phyloP scores from a whole-genome alignment of 2,797 vertebrate species.

The Natrix natrix region DNA sequence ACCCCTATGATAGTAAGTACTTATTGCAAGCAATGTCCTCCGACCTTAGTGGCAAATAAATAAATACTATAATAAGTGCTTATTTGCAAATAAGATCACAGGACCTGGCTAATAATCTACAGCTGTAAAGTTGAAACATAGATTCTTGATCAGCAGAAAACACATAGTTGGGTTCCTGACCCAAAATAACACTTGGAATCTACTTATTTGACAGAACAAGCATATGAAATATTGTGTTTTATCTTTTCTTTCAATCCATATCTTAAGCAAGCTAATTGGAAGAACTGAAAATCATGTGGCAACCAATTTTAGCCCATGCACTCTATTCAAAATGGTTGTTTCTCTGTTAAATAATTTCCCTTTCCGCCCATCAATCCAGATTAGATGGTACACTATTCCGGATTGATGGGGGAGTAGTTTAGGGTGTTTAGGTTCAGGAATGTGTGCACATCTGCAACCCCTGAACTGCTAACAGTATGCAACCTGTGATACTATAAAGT shows the following conservation, averaged over 20 bases:
- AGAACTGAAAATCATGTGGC: background rate
- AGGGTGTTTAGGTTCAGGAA: background rate
- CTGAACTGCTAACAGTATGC: background rate
- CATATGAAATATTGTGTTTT: background rate
- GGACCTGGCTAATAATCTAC: background rate
- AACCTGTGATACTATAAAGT: background rate
- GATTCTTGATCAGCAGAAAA: background rate
- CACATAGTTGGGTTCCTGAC: background rate
- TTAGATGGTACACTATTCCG: background rate
- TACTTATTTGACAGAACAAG: background rate
- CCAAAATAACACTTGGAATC: background rate
- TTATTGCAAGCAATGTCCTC: background rate
- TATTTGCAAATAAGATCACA: background rate
- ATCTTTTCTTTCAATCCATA: background rate
- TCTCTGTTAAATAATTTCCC: background rate
- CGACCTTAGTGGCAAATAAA: background rate
- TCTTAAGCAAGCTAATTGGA: background rate
- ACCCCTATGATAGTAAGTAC: background rate
- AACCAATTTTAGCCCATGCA: background rate
- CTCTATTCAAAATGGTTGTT: background rate
- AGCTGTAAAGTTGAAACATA: background rate
- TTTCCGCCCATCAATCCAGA: background rate
- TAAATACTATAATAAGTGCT: background rate
- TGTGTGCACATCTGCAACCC: background rate
- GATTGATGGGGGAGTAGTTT: background rate